Conservation (phyloP, 1,140 invertebrate species). For the Nomia melanderi region DNA sequence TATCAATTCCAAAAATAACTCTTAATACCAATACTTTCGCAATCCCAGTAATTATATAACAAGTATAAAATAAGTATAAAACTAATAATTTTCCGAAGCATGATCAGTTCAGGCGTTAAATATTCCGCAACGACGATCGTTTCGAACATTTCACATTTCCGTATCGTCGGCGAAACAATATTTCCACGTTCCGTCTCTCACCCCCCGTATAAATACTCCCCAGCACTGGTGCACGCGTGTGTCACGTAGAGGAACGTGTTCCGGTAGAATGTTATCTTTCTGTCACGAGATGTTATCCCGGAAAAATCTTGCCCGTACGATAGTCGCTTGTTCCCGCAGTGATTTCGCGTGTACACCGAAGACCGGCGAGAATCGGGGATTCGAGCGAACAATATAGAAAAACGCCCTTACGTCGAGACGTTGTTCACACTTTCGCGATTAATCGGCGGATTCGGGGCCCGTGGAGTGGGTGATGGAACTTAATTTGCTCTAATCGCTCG, state of each 20-base stretch:
- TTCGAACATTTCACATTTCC: neutral
- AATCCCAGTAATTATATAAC: too few relatives aligned
- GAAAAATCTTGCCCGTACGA: conserved; percentile 35
- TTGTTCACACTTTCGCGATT: conserved; percentile 20
- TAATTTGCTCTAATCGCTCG: conserved; percentile 60
- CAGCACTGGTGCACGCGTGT: neutral
- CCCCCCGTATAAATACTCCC: conserved; percentile 18
- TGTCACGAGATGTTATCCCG: conserved; percentile 44
- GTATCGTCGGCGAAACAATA: neutral
- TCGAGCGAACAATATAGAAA: neutral
- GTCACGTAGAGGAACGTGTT: conserved; percentile 5
- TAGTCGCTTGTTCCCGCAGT: conserved; percentile 14
- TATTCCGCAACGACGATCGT: neutral
- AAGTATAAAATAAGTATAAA: too few relatives aligned
- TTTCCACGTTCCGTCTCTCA: neutral
- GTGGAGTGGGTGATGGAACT: conserved; percentile 25
- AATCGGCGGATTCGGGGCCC: conserved; percentile 30
- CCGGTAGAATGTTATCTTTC: conserved; percentile 42
- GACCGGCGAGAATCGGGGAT: neutral
- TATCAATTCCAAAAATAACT: too few relatives aligned
- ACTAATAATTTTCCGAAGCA: too few relatives aligned
- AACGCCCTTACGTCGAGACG: neutral
- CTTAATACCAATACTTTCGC: too few relatives aligned
- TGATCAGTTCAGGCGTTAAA: too few relatives aligned
- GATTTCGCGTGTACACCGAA: conserved; percentile 31